Evolutionary conservation across 2,797 vertebrate species (phyloP), one percentile per base, ranked within the genome.

Genomic region (Hapalemur alaotrensis): DNA sequence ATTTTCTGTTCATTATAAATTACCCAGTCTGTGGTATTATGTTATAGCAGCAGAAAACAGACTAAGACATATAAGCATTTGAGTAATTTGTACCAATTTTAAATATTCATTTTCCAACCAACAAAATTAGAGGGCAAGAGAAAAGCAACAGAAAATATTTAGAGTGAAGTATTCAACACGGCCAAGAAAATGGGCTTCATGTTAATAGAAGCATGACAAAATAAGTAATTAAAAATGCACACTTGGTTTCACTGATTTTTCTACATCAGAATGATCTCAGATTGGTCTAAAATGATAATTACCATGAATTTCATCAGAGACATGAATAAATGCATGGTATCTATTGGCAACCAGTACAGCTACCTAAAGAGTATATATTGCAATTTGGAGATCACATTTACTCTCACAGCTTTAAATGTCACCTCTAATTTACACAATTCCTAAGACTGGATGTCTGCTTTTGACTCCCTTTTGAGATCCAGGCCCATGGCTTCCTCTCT

Each of bases 31-130:
- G 50, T 57, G 22, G 30, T 54, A 35, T 79, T 54, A 35, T 54
- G 76, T 57, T 54, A 38, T 5, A 79, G n/a, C 50, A 57, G n/a
- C 50, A 79, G 13, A 57, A 79, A 79, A 54, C 14, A 14, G 50
- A 79, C 50, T 38, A 54, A 54, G 50, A 79, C 76, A 79, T 79
- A 50, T 8, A 61, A 93, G 30, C 67, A 96, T n/a, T 69, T 85
- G 84, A 89, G 23, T 35, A 76, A 93, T 22, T 35, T 92, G 7
- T 48, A 48, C 72, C 32, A 38, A 78, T 91, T 93, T 82, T 79
- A 91, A 91, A 72, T 93, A 89, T 84, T 76, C n/a, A 87, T 81
- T 96, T 93, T 70, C 82, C 57, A 96, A 79, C 46, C 41, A 94
- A 90, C 61, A 95, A 85, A 96, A 89, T 84, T 69, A n/a, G 30